These are phyloP conservation scores for Plagodis dolabraria DNA, from an alignment of 2,888 invertebrate genomes.

Conservation along the genomic window DNA sequence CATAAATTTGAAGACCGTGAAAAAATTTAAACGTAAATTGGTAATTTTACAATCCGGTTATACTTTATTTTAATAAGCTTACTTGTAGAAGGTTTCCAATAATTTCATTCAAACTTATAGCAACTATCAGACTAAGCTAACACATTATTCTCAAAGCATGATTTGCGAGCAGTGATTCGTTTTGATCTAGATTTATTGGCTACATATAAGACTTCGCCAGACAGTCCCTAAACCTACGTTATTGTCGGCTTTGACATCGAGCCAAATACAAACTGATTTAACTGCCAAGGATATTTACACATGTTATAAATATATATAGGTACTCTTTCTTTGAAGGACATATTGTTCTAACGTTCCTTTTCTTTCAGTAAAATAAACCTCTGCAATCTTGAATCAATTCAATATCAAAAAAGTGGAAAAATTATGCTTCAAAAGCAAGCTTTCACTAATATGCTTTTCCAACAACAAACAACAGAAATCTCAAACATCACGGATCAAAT, in stretches of 20 bases:
- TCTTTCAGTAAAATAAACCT: background rate
- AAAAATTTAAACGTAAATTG: too few relatives aligned
- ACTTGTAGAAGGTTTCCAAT: too few relatives aligned
- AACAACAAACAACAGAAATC: conserved; percentile 1
- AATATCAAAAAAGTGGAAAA: background rate
- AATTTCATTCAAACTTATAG: too few relatives aligned
- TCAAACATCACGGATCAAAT: conserved; percentile 8
- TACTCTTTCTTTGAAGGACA: background rate
- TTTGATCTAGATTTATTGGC: conserved; percentile 23
- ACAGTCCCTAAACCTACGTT: conserved; percentile 45
- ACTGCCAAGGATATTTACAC: conserved; percentile 50
- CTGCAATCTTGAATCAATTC: background rate
- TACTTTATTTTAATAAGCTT: too few relatives aligned
- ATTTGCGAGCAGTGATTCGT: conserved; percentile 13
- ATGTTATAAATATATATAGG: background rate
- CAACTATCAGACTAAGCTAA: background rate
- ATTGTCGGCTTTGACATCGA: conserved; percentile 52
- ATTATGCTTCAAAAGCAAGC: background rate
- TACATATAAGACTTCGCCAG: conserved; percentile 10
- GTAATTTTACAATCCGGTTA: too few relatives aligned
- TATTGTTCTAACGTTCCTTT: too few relatives aligned
- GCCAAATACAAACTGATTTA: conserved; percentile 60
- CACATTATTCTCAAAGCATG: conserved; percentile 9
- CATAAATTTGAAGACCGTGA: too few relatives aligned
- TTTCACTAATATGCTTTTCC: conserved; percentile 1